Evolutionary conservation across 1,140 invertebrate species (phyloP).

Genomic region (Agrilus planipennis): DNA sequence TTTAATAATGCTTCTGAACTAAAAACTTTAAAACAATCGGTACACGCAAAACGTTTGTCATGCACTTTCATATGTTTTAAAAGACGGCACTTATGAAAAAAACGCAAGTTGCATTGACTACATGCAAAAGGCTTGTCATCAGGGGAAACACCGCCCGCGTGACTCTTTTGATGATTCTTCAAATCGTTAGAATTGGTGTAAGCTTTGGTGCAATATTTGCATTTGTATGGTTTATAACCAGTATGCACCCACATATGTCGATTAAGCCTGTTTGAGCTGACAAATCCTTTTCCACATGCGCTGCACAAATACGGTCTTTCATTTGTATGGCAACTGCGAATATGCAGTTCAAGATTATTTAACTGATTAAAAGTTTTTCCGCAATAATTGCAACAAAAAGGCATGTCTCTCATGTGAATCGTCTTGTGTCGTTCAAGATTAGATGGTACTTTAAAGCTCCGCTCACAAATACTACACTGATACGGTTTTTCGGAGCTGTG

Average conservation of each 20-base stretch:
- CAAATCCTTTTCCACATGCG: constrained; percentile 49
- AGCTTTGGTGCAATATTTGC: constrained; percentile 24
- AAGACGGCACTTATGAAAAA: constrained; percentile 25
- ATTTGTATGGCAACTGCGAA: constrained; percentile 45
- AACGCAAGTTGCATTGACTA: constrained; percentile 22
- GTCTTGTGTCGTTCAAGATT: constrained; percentile 21
- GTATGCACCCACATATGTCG: constrained; percentile 29
- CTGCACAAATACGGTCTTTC: constrained; percentile 51
- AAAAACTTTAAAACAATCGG: constrained; percentile 18
- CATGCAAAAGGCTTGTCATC: constrained; percentile 22
- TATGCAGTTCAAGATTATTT: constrained; percentile 27
- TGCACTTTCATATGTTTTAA: constrained; percentile 24
- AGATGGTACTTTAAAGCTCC: constrained; percentile 20
- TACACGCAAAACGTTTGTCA: constrained; percentile 15
- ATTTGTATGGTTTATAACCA: constrained; percentile 27
- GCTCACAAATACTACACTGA: constrained; percentile 23
- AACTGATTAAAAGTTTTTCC: constrained; percentile 28
- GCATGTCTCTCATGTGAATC: constrained; percentile 16
- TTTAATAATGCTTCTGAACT: constrained; percentile 12
- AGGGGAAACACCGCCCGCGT: constrained; percentile 16
- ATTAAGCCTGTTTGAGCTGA: constrained; percentile 24
- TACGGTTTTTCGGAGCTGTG: constrained; percentile 26
- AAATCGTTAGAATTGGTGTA: constrained; percentile 27
- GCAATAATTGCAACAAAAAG: constrained; percentile 23
- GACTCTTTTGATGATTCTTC: constrained; percentile 22